phyloP scores from a whole-genome alignment of 1,140 invertebrate species.

The Cataglyphis hispanica region DNA sequence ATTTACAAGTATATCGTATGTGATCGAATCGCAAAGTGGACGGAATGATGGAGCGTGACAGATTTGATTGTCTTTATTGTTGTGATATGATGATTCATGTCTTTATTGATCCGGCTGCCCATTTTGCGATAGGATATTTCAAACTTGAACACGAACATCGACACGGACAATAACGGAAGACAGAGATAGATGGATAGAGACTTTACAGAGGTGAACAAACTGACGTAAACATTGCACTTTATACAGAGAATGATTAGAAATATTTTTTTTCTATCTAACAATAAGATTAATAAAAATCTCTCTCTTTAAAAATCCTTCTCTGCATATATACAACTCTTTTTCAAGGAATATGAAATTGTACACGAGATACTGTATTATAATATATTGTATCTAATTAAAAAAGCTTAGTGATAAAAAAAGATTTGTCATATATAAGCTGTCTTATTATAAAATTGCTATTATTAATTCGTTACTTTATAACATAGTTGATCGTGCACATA shows the following conservation, averaged over 20 bases:
- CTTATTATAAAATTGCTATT: slow-evolving; percentile 14
- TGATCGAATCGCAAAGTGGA: slow-evolving; percentile 71
- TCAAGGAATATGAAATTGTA: slow-evolving; percentile 19
- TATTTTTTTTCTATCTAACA: background rate
- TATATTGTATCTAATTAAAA: slow-evolving; percentile 1
- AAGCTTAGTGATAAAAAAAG: slow-evolving; percentile 4
- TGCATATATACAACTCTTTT: background rate
- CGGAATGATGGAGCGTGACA: background rate
- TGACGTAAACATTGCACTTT: slow-evolving; percentile 30
- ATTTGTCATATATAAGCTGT: slow-evolving; percentile 1
- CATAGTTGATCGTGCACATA: slow-evolving; percentile 5
- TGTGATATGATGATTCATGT: background rate
- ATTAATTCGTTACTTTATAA: slow-evolving; percentile 24
- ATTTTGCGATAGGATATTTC: slow-evolving; percentile 62
- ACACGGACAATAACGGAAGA: slow-evolving; percentile 61
- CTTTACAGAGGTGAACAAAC: slow-evolving; percentile 18
- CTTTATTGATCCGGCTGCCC: background rate
- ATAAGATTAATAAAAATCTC: background rate
- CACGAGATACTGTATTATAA: background rate
- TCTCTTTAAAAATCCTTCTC: slow-evolving; percentile 2
- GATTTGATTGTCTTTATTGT: background rate
- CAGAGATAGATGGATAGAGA: slow-evolving; percentile 7
- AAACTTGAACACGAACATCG: slow-evolving; percentile 33
- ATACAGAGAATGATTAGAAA: slow-evolving; percentile 40
- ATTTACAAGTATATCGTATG: slow-evolving; percentile 83